These are phyloP conservation scores for Chloroceryle aenea DNA, from an alignment of 2,113 vertebrate species.

Conservation along the genomic window DNA sequence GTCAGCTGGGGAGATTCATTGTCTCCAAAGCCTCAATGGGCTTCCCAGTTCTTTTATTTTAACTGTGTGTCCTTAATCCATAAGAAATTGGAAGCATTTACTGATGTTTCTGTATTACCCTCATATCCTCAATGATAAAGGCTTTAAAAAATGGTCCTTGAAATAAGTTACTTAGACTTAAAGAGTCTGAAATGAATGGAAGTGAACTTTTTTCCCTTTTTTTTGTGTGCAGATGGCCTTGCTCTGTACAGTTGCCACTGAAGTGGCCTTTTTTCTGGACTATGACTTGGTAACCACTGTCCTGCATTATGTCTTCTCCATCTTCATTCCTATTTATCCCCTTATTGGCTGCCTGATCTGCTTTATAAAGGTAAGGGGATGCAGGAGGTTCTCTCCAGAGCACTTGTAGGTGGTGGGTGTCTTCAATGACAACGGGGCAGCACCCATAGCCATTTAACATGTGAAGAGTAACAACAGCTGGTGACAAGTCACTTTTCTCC, in stretches of 20 bases:
- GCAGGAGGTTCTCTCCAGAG: not conserved
- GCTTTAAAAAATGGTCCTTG: not conserved
- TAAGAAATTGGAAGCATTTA: not conserved
- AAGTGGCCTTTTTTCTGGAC: slow-evolving; percentile 83
- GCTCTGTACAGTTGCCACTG: slow-evolving; percentile 74
- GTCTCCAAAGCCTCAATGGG: not conserved
- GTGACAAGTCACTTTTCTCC: not conserved
- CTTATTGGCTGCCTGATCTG: slow-evolving; percentile 92
- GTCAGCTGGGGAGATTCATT: not conserved
- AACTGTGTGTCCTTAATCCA: not conserved
- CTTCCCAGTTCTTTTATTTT: not conserved
- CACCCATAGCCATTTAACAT: rapidly evolving
- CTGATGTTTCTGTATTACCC: not conserved
- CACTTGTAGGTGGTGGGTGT: rapidly evolving
- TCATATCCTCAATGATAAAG: not conserved
- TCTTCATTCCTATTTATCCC: slow-evolving; percentile 90
- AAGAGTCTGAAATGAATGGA: not conserved
- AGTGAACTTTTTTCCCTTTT: not conserved
- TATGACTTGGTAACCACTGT: slow-evolving; percentile 68
- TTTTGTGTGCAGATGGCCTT: slow-evolving; percentile 69
- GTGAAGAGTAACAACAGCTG: not conserved
- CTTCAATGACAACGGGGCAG: rapidly evolving
- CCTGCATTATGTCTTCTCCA: slow-evolving; percentile 87
- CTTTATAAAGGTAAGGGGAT: slow-evolving; percentile 86
- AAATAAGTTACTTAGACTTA: rapidly evolving